Conservation (phyloP, 2,888 invertebrate species). For the Punctoribates punctum region DNA sequence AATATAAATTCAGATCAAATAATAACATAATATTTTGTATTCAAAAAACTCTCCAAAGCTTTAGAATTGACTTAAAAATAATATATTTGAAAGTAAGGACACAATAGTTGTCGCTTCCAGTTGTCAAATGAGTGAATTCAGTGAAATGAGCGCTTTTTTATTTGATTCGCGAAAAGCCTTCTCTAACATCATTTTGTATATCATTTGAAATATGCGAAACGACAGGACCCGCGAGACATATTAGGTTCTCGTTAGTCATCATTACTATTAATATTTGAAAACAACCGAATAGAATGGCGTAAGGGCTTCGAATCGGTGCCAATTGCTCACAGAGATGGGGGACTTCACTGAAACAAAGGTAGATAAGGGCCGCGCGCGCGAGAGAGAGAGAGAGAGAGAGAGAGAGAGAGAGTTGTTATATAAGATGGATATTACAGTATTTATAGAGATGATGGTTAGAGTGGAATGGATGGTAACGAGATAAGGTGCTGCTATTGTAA, state of each 20-base stretch:
- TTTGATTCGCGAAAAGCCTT: neutral
- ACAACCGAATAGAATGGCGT: neutral
- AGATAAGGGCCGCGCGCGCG: slow-evolving; percentile 16
- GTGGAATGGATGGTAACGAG: slow-evolving; percentile 4
- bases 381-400: slow-evolving; percentile 20
- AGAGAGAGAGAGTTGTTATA: neutral
- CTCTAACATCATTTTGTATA: neutral
- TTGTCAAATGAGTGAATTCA: too few relatives aligned
- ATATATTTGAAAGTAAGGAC: too few relatives aligned
- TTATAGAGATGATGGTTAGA: slow-evolving; percentile 23
- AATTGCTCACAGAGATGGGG: slow-evolving; percentile 6
- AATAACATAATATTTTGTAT: too few relatives aligned
- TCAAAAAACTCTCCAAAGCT: too few relatives aligned
- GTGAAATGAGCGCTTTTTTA: slow-evolving; percentile 24
- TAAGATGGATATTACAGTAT: neutral
- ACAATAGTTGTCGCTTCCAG: neutral
- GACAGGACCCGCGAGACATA: slow-evolving; percentile 43
- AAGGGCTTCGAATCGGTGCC: neutral
- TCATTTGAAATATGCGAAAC: slow-evolving; percentile 16
- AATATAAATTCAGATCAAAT: too few relatives aligned
- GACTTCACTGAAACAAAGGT: neutral
- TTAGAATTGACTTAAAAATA: too few relatives aligned
- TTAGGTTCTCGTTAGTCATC: slow-evolving; percentile 47
- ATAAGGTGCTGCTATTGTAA: slow-evolving; percentile 32
- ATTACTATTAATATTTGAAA: slow-evolving; percentile 42